Conservation (phyloP, 1,140 invertebrate genomes). For the Macrobrachium rosenbergii region DNA sequence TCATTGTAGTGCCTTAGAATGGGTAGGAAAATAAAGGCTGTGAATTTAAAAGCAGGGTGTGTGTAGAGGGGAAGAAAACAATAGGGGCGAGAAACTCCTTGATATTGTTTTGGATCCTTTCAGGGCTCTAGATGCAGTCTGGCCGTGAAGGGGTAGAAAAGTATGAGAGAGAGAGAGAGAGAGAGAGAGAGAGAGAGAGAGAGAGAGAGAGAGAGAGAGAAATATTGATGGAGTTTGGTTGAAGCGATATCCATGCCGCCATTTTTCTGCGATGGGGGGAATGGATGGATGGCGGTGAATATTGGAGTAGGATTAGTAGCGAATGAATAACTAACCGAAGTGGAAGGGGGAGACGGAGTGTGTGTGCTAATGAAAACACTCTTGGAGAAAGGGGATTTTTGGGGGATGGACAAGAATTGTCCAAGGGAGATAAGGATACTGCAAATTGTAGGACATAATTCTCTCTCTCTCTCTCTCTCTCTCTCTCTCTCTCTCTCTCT, state of each 20-base stretch:
- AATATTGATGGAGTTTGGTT: neutral
- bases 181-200: slow-evolving; percentile 16
- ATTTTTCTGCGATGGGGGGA: neutral
- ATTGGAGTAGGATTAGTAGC: neutral
- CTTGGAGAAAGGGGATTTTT: no score
- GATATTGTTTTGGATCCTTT: neutral
- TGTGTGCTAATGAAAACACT: no score
- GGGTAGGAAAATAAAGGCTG: no score
- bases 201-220: slow-evolving; percentile 21
- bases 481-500: slow-evolving; percentile 27
- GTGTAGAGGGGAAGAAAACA: neutral
- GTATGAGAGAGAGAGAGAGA: slow-evolving; percentile 27
- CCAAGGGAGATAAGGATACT: neutral
- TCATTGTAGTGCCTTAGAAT: neutral
- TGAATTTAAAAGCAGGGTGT: no score
- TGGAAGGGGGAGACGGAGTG: neutral
- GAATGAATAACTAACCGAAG: no score
- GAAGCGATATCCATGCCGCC: neutral
- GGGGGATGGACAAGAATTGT: neutral
- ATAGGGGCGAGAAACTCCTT: neutral
- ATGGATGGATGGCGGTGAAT: neutral
- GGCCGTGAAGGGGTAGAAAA: neutral
- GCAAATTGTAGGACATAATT: neutral
- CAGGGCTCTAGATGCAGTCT: slow-evolving; percentile 1
- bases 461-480: slow-evolving; percentile 21